Evolutionary conservation across 64 coral and sea anemone species (phyloP).

Genomic region (Porites lutea): DNA sequence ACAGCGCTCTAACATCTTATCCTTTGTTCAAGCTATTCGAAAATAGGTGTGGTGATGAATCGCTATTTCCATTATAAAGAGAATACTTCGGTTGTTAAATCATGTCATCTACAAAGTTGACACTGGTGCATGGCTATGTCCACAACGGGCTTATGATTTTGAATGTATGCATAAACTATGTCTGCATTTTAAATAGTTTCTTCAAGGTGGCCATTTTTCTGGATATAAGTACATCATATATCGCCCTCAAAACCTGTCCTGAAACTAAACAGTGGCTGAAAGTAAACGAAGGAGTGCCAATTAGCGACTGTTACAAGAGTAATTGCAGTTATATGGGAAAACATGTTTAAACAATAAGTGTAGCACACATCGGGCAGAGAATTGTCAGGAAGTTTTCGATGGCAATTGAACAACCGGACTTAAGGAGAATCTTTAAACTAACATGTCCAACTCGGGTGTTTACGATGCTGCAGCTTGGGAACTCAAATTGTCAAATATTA

Average conservation of each 20-base stretch:
- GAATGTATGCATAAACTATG: slow-evolving; percentile 19
- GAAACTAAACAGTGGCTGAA: not conserved
- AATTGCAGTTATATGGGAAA: not conserved
- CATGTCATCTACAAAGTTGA: slow-evolving; percentile 18
- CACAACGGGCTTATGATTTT: slow-evolving; percentile 43
- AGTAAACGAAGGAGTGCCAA: not conserved
- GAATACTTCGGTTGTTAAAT: not conserved
- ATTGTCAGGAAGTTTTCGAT: too few species aligned
- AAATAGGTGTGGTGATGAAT: not conserved
- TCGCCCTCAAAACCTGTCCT: not conserved
- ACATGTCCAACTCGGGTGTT: too few species aligned
- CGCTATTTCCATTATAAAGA: slow-evolving; percentile 39
- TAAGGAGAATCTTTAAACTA: too few species aligned
- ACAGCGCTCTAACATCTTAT: not conserved
- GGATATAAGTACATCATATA: not conserved
- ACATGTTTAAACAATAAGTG: too few species aligned
- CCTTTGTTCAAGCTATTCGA: not conserved
- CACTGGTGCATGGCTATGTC: not conserved
- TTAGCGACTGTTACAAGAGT: not conserved
- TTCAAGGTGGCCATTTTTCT: not conserved
- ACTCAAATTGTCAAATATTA: too few species aligned
- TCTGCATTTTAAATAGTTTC: slow-evolving; percentile 11
- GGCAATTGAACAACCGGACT: too few species aligned
- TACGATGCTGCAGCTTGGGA: too few species aligned
- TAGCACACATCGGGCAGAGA: too few species aligned